A percentile compares a stretch with the other conserved stretches of the same genome.
Evolutionary conservation across 2,888 invertebrate genomes (phyloP).

Genomic region (Priapulus caudatus): DNA sequence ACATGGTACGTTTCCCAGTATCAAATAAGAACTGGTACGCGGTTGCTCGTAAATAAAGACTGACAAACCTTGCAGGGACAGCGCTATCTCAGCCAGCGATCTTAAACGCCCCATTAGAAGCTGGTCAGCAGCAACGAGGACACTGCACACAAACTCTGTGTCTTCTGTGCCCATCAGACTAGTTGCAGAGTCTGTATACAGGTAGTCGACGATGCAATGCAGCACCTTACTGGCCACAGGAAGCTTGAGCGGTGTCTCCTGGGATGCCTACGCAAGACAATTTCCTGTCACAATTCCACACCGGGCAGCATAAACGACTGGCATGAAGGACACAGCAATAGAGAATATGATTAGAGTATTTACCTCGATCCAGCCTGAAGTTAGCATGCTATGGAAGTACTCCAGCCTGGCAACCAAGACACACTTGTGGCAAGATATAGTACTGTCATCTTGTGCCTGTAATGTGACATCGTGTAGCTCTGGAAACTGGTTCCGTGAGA

Average conservation of each 20-base stretch:
- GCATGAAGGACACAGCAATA: too few relatives aligned
- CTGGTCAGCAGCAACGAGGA: slow-evolving; percentile 67
- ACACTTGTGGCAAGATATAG: slow-evolving; percentile 61
- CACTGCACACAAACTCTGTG: slow-evolving; percentile 57
- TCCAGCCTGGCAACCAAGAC: slow-evolving; percentile 66
- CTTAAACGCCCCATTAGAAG: slow-evolving; percentile 57
- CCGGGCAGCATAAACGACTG: too few relatives aligned
- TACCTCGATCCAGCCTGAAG: slow-evolving; percentile 63
- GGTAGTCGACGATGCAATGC: slow-evolving; percentile 55
- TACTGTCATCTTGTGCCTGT: slow-evolving; percentile 40
- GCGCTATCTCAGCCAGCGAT: slow-evolving; percentile 55
- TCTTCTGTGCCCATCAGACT: slow-evolving; percentile 49
- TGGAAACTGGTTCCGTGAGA: slow-evolving; percentile 10
- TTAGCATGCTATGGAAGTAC: slow-evolving; percentile 72
- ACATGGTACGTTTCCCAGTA: too few relatives aligned
- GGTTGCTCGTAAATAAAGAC: too few relatives aligned
- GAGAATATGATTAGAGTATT: slow-evolving; percentile 21
- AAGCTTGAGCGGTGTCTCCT: slow-evolving; percentile 33
- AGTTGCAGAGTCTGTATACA: slow-evolving; percentile 58
- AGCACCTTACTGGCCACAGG: slow-evolving; percentile 51
- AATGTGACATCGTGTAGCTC: slow-evolving; percentile 53
- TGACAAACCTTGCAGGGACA: too few relatives aligned
- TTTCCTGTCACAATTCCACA: too few relatives aligned
- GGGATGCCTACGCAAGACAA: too few relatives aligned
- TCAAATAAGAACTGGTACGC: too few relatives aligned